phyloP scores from a whole-genome alignment of 2,113 vertebrate genomes.

The Elachura formosa region DNA sequence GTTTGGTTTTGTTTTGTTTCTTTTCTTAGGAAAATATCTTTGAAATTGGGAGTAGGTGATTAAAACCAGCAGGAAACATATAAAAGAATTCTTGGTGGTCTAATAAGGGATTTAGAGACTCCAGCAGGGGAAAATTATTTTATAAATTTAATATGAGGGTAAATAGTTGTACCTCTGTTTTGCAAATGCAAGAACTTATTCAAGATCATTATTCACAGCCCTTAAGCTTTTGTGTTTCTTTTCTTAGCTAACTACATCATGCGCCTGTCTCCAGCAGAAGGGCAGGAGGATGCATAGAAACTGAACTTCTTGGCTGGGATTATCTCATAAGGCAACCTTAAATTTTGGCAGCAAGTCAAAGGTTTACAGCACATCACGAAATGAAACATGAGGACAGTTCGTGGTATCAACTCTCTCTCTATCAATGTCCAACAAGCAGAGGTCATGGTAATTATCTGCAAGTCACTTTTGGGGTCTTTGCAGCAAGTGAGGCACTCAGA shows the following conservation, averaged over 20 bases:
- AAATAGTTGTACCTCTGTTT: conserved; percentile 7
- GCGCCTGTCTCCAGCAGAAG: neutral
- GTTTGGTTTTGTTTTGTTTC: neutral
- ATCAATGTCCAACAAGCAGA: neutral
- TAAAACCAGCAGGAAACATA: neutral
- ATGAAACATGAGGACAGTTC: neutral
- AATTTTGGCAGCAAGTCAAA: conserved; percentile 2
- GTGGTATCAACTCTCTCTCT: neutral
- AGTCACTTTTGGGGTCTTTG: neutral
- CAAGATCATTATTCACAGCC: neutral
- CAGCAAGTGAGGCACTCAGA: neutral
- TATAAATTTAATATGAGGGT: neutral
- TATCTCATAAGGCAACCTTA: neutral
- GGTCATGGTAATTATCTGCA: neutral
- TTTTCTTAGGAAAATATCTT: neutral
- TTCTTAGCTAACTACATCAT: conserved; percentile 33
- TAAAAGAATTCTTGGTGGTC: neutral
- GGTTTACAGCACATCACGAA: neutral
- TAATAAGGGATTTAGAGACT: conserved; percentile 25
- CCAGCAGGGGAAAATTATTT: neutral
- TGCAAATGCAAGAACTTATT: conserved; percentile 3
- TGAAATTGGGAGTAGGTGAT: neutral
- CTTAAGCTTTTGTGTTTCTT: conserved; percentile 1
- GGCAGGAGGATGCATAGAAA: conserved; percentile 23
- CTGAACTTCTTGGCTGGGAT: neutral